A percentile compares a stretch with the other conserved stretches of the same genome.
These are phyloP conservation scores for Marisa cornuarietis DNA, from an alignment of 1,140 invertebrate species.

Conservation along the genomic window DNA sequence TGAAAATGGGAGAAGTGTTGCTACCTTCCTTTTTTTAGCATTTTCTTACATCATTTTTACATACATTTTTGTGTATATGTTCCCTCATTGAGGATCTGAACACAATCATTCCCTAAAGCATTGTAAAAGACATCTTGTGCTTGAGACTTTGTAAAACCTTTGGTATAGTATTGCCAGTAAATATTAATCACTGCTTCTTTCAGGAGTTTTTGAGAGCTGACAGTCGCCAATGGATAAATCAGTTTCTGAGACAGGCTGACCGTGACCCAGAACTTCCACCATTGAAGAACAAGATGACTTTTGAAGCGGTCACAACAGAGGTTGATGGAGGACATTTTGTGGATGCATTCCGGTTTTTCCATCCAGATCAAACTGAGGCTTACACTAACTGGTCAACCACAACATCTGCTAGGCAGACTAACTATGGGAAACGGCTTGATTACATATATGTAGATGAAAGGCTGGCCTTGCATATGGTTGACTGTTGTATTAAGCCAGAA, in stretches of 20 bases:
- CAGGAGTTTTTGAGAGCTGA: conserved; percentile 60
- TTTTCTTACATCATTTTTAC: too few relatives aligned
- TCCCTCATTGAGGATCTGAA: too few relatives aligned
- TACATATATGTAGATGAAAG: conserved; percentile 69
- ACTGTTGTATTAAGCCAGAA: conserved; percentile 66
- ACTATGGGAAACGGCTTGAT: conserved; percentile 72
- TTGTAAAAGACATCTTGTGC: too few relatives aligned
- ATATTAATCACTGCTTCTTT: neutral
- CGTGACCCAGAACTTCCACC: conserved; percentile 41
- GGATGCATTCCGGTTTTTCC: conserved; percentile 69
- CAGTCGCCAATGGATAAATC: conserved; percentile 65
- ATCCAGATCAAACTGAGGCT: conserved; percentile 65
- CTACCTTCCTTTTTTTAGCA: too few relatives aligned
- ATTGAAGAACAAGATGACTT: conserved; percentile 31
- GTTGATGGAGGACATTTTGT: conserved; percentile 61
- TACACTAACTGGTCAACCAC: conserved; percentile 72
- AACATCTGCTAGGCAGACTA: conserved; percentile 68
- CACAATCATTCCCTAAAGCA: too few relatives aligned
- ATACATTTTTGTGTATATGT: too few relatives aligned
- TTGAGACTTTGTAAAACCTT: too few relatives aligned
- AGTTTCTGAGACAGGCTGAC: conserved; percentile 50
- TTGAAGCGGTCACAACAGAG: conserved; percentile 33
- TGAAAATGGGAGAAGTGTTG: too few relatives aligned
- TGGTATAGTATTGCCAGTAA: too few relatives aligned
- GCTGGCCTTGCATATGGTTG: conserved; percentile 56